Evolutionary conservation across 2,888 invertebrate species (phyloP), one percentile per base, ranked within the genome.

Genomic region (Lithophane semibrunnea): DNA sequence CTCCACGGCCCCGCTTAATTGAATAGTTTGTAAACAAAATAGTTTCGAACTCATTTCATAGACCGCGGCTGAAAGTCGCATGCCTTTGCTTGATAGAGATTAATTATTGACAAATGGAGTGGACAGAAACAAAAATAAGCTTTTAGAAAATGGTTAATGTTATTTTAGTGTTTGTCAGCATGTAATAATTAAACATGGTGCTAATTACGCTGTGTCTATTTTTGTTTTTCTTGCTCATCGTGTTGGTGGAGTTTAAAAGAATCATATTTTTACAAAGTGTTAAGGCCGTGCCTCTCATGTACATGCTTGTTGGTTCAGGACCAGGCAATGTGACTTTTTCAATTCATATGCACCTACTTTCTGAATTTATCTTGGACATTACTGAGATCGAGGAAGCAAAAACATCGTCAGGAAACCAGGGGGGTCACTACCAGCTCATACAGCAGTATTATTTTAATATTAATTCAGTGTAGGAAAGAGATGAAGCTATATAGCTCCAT

Each of bases 1-100:
- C 88, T 89, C 86, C 81, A 88, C 85, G 77, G 68, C 73, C 80
- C 80, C 86, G 87, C 88, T 86, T 92, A 93, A 93, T 94, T 92
- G 92, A 92, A 91, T 86, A 91, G 91, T 93, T 93, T 92, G 93
- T 92, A 92, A 92, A 93, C 93, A 92, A 92, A 93, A 92, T 92
- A 91, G 90, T 89, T 91, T 54, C 64, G 78, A 89, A 86, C 85
- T 85, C 82, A 86, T 90, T 88, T 85, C 82, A 82, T 86, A 82
- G 83, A 84, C 79, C 65, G 81, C 69, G 82, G 88, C 89, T 69
- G 84, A 80, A 83, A 69, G 80, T 87, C 81, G 85, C 84, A 84
- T 88, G 83, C 88, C 78, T 88, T 88, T 85, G 73, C 88, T 86
- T 90, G 89, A 90, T 90, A 86, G 86, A 92, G 92, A 92, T 92